These are phyloP conservation scores for Cinclus cinclus DNA, from an alignment of 2,113 vertebrate genomes.

Conservation along the genomic window DNA sequence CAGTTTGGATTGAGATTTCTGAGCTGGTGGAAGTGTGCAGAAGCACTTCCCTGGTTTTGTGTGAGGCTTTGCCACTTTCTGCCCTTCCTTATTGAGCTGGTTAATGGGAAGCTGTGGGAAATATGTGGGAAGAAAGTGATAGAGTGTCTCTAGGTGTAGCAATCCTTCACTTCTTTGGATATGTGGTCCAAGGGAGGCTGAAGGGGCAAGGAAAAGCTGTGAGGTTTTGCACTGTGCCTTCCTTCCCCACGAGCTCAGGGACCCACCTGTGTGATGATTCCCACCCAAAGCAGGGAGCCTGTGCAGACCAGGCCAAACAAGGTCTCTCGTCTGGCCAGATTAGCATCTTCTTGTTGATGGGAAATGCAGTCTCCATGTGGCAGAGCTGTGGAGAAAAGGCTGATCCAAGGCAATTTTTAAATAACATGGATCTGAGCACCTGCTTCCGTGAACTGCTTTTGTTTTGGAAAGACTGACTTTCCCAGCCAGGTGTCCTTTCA, in stretches of 20 bases:
- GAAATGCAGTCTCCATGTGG: accelerated
- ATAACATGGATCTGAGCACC: neutral
- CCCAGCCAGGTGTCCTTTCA: neutral
- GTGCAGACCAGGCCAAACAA: neutral
- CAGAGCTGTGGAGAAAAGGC: neutral
- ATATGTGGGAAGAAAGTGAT: neutral
- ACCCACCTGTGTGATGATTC: neutral
- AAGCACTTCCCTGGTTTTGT: neutral
- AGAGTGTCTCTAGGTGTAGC: neutral
- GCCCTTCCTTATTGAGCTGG: neutral
- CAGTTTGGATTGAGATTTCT: neutral
- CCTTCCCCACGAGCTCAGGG: neutral
- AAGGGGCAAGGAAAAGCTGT: accelerated
- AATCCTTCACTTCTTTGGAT: too few species aligned
- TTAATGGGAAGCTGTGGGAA: neutral
- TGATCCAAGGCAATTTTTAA: neutral
- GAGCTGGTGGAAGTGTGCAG: neutral
- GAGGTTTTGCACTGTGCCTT: neutral
- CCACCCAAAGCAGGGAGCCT: neutral
- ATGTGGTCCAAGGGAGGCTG: accelerated
- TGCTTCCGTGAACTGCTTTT: neutral
- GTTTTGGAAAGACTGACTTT: neutral
- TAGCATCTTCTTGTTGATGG: neutral
- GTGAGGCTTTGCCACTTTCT: neutral
- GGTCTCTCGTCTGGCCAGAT: neutral